Evolutionary conservation across 2,797 vertebrate genomes (phyloP).

Genomic region (Dipus sagitta): DNA sequence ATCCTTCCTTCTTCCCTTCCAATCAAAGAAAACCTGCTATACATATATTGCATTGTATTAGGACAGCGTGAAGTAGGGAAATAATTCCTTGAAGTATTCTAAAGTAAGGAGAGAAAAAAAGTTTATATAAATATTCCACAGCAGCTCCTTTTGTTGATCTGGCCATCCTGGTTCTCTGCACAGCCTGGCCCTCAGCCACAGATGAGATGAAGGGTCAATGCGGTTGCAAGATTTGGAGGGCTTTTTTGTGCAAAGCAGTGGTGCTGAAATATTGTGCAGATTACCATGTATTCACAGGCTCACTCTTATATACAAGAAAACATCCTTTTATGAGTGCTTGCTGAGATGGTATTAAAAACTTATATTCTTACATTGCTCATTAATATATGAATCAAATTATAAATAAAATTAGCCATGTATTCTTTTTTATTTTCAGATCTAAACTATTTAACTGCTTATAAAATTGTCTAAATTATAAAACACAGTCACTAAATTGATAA

Average conservation of each 20-base stretch:
- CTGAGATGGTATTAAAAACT: neutral
- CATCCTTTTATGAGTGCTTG: constrained; percentile 13
- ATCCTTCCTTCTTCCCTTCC: neutral
- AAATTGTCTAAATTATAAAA: neutral
- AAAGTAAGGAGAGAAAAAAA: neutral
- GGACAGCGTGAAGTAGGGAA: neutral
- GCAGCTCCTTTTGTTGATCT: neutral
- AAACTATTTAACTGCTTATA: constrained; percentile 38
- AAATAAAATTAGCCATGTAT: neutral
- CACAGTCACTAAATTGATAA: constrained; percentile 6
- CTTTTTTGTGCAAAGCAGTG: neutral
- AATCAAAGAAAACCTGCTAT: neutral
- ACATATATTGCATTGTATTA: neutral
- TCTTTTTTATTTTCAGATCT: constrained; percentile 27
- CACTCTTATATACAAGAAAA: neutral
- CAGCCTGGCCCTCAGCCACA: neutral
- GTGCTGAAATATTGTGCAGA: neutral
- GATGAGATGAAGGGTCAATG: neutral
- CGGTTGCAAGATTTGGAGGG: neutral
- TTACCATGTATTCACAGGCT: constrained; percentile 5
- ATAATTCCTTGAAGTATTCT: neutral
- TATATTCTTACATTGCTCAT: neutral
- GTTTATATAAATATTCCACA: neutral
- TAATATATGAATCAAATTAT: constrained; percentile 38
- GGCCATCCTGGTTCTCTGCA: neutral